Base-by-base conservation (phyloP, 2,888 invertebrate genomes). In the Nomada fucata region DNA sequence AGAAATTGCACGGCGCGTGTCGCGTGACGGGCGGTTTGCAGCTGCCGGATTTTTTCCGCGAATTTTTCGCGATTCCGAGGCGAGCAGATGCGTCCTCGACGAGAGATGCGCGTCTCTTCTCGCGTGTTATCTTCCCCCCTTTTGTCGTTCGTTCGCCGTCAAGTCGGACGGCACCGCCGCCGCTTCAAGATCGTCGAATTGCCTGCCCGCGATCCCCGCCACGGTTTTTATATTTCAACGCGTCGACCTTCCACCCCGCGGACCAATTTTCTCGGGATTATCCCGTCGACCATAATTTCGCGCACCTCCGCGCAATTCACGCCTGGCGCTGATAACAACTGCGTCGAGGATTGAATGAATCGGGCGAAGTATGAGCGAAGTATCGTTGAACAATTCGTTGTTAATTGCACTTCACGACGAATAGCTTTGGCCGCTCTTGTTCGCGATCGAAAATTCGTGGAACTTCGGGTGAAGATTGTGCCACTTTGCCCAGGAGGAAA, bases 11-110 rank as follows among this genome's bases (percentile, higher is more conserved):
- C 53, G 72, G 71, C 84, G 81, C 71, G 82, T 86, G 87, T 83
- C 87, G 71, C 84, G 80, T 80, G 87, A 84, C 79, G 83, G 53
- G 50, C 61, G 57, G 77, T 79, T 79, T 77, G 88, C 88, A 89
- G 89, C 89, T 89, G 88, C 79, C 67, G 55, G 73, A 80, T 82
- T 88, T 88, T 89, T 89, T 78, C 76, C 82, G 85, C 79, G 78
- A 80, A 88, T 89, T 89, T 89, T 89, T 88, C 88, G 82, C 85
- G 73, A 89, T 83, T 81, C 79, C 82, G 60, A 81, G 57, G 36
- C 79, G 79, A 88, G 88, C 88, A 89, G 88, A 89, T 88, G 88
- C 82, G 72, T 76, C 76, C 74, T 65, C 53, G 29, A 52, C 57
- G 59, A 72, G 76, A 85, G 76, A 80, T 63, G 71, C 71, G 53